Percentiles rank a stretch among this genome's conserved stretches.
Conservation (phyloP, 1,140 invertebrate species). For the Holotrichia oblita region DNA sequence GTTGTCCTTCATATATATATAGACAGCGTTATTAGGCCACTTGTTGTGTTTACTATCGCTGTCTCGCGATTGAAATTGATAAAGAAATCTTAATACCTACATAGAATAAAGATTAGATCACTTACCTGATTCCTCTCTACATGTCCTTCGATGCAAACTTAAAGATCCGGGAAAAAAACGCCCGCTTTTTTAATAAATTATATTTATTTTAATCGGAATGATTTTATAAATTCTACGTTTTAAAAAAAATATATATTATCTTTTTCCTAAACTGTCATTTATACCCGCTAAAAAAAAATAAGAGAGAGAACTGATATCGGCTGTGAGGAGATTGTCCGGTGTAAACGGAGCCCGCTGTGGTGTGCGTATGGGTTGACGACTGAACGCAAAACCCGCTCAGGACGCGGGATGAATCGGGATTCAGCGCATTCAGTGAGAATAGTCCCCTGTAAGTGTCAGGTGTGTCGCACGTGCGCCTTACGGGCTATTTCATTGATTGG, state of each 20-base stretch:
- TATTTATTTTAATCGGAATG: too few species aligned
- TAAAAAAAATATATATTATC: too few species aligned
- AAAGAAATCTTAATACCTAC: background rate
- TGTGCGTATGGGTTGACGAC: background rate
- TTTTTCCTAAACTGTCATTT: background rate
- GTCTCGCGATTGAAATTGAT: background rate
- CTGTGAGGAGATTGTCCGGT: background rate
- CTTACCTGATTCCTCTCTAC: too few species aligned
- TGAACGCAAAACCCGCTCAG: conserved; percentile 4
- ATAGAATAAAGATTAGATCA: too few species aligned
- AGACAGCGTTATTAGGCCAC: background rate
- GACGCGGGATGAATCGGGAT: conserved; percentile 48
- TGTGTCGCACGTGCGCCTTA: conserved; percentile 53
- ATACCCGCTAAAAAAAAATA: too few species aligned
- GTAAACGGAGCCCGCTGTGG: background rate
- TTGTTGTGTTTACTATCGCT: background rate
- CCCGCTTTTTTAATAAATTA: too few species aligned
- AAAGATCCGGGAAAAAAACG: too few species aligned
- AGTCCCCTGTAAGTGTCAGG: conserved; percentile 45
- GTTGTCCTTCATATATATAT: background rate
- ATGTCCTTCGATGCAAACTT: too few species aligned
- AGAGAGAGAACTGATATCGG: too few species aligned
- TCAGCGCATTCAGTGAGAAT: too few species aligned
- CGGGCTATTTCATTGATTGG: conserved; percentile 53
- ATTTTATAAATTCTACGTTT: too few species aligned